Base-by-base conservation (phyloP, 2,113 vertebrate species). In the Calcarius ornatus region DNA sequence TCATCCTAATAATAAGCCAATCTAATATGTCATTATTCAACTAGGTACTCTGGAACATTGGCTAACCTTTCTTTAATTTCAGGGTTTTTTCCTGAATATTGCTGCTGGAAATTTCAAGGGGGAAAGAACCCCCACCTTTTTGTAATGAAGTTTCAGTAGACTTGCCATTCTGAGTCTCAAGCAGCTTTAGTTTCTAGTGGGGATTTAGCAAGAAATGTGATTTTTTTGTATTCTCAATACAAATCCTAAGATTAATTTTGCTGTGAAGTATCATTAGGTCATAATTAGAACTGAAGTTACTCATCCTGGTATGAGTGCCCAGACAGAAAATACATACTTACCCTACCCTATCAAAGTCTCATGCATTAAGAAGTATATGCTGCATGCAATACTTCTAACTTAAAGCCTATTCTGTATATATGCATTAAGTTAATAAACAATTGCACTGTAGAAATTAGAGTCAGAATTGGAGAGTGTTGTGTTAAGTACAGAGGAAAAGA, bases 221-320 rank as follows among this genome's bases (percentile, higher is more conserved):
- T 79, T 91, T 87, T 59, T 59, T 23, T 91, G 31, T 79, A 35
- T 28, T 89, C 76, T 91, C 43, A 81, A 37, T 24, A 63, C 43
- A 94, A 69, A 92, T 69, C 37, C 60, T 60, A 40, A 68, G 85
- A 86, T 95, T 90, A 94, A 75, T 86, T 96, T 96, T 92, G 17
- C 64, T 78, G 22, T 81, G 82, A 90, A 88, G 80, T 78, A 54
- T 81, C 63, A 63, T 93, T 78, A 40, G 28, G 43, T 83, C 12
- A 9, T 83, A 95, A 94, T 96, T 90, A 93, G 86, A 95, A 66
- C 14, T 83, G 47, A 78, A 92, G 57, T 90, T 83, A 45, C n/a
- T 75, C n/a, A 68, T 92, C 31, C 21, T 86, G 11, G 30, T 88
- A 56, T 21, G 30, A 85, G 25, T 70, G 11, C 23, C 42, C 3